Evolutionary conservation across 2,888 invertebrate species (phyloP), one percentile per base, ranked within the genome.

Genomic region (Macrosiphum euphorbiae): DNA sequence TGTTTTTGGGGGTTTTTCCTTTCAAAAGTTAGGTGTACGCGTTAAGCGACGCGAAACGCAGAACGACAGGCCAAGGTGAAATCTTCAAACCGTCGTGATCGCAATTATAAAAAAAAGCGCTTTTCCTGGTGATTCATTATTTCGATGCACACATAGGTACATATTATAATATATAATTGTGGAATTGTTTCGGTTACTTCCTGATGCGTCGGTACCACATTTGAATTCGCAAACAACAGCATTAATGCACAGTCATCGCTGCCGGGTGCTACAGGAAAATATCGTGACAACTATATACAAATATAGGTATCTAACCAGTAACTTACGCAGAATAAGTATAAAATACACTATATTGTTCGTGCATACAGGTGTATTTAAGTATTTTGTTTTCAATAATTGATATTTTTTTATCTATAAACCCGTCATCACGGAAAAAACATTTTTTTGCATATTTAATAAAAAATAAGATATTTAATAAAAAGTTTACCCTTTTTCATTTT

Each of bases 111-210:
- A 67, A 67, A n/a, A 67, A 67, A 67, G 61, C 61, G 61, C 5
- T 67, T 67, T 67, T 67, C 67, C 67, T 67, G 67, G n/a, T 67
- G n/a, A 67, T 67, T 35, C 67, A 67, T 35, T 67, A 67, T 67
- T 2, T 16, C 7, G n/a, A 67, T 67, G 20, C 16, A 67, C 16
- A 67, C 67, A 67, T 11, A 11, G 2, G 26, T 24, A 28, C n/a
- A 47, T 47, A 44, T 44, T 67, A n/a, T 16, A 55, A 35, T 67
- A 67, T 67, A n/a, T n/a, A 16, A n/a, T 35, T 13, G 16, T 67
- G 16, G 16, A 67, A 67, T n/a, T n/a, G n/a, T 67, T 67, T 20
- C 16, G 67, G 67, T 67, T 16, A 67, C 16, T 67, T 67, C 67
- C 67, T 16, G 16, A 13, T 67, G 35, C 35, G 35, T 67, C 16